Evolutionary conservation across 1,140 invertebrate genomes (phyloP).

Genomic region (Agrypnia vestita): DNA sequence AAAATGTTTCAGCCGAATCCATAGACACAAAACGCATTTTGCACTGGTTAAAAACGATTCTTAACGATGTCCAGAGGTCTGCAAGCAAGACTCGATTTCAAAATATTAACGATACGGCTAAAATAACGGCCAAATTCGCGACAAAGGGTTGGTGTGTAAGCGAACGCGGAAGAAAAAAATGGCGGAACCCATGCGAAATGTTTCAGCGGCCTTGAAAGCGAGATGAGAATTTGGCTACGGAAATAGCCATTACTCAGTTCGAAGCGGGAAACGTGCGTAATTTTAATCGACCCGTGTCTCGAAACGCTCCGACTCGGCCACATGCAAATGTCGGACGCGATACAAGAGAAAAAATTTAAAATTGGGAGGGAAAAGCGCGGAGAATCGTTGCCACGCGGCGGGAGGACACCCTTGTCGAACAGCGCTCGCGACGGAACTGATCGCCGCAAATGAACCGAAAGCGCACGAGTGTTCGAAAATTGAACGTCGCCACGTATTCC

Average conservation of each 20-base stretch:
- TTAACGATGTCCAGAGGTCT: too few relatives aligned
- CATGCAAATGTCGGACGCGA: background rate
- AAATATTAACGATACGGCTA: too few relatives aligned
- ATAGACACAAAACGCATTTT: too few relatives aligned
- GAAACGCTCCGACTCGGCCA: background rate
- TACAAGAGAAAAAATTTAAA: background rate
- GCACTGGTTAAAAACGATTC: too few relatives aligned
- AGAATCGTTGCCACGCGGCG: background rate
- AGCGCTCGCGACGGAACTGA: slow-evolving; percentile 4
- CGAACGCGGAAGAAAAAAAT: slow-evolving; percentile 16
- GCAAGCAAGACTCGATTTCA: too few relatives aligned
- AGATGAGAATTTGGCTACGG: slow-evolving; percentile 9
- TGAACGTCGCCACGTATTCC: background rate
- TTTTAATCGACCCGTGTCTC: background rate
- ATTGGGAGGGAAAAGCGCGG: background rate
- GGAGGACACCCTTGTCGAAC: background rate
- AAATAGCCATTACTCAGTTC: background rate
- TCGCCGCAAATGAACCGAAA: background rate
- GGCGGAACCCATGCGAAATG: background rate
- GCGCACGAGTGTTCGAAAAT: background rate
- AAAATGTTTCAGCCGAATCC: too few relatives aligned
- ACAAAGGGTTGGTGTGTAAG: background rate
- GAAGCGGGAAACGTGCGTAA: background rate
- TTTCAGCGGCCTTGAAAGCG: slow-evolving; percentile 10
- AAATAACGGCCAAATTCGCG: too few relatives aligned